Evolutionary conservation across 2,797 vertebrate genomes (phyloP).

Genomic region (Orientallactaga sibirica): DNA sequence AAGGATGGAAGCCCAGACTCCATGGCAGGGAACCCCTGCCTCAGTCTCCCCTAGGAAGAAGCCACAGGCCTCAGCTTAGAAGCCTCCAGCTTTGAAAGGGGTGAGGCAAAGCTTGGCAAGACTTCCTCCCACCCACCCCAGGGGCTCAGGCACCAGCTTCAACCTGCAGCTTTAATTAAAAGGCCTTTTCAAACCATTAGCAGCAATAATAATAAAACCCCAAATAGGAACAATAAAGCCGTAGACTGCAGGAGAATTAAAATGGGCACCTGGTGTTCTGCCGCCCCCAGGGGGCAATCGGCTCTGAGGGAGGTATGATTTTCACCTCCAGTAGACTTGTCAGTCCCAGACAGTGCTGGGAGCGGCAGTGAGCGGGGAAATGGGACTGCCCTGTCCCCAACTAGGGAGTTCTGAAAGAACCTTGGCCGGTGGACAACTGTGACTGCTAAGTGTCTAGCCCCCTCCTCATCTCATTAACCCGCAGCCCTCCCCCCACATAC

Average conservation of each 20-base stretch:
- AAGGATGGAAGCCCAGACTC: background rate
- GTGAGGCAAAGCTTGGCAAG: background rate
- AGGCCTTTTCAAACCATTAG: slow-evolving; percentile 81
- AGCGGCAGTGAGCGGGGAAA: background rate
- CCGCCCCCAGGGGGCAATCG: slow-evolving; percentile 65
- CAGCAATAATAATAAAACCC: slow-evolving; percentile 83
- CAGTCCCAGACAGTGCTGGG: slow-evolving; percentile 14
- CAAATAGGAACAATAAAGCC: slow-evolving; percentile 81
- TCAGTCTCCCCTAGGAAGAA: background rate
- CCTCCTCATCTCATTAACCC: background rate
- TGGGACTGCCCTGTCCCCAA: background rate
- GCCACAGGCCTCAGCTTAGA: background rate
- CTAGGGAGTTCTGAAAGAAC: background rate
- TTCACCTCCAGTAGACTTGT: slow-evolving; percentile 74
- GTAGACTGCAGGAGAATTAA: slow-evolving; percentile 75
- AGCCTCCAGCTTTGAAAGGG: slow-evolving; percentile 11
- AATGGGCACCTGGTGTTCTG: slow-evolving; percentile 76
- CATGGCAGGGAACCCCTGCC: background rate
- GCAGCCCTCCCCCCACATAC: background rate
- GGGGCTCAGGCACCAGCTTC: slow-evolving; percentile 44
- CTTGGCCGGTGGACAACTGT: background rate
- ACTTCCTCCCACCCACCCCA: slow-evolving; percentile 45
- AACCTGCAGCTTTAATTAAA: slow-evolving; percentile 84
- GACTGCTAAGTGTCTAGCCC: background rate
- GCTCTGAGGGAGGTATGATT: slow-evolving; percentile 71